A percentile compares a stretch with the other conserved stretches of the same genome.
These are phyloP conservation scores for Hydriomena furcata DNA, from an alignment of 2,888 invertebrate genomes.

Conservation along the genomic window DNA sequence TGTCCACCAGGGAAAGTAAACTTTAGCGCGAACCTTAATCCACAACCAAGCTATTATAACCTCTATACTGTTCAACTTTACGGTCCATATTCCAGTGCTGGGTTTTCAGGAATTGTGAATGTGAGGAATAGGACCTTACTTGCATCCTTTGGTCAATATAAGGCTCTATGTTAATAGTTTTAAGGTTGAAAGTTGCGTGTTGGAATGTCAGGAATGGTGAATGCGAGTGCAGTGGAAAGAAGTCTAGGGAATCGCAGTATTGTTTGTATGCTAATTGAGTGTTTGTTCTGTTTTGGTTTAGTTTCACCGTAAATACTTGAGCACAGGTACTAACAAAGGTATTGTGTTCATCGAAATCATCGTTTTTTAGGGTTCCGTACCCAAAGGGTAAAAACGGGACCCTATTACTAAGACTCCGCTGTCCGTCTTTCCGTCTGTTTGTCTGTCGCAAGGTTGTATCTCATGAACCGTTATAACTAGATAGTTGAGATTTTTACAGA, in stretches of 20 bases:
- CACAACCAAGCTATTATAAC: slow-evolving; percentile 14
- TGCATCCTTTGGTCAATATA: not conserved
- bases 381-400: no score
- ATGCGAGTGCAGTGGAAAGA: slow-evolving; percentile 13
- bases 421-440: no score
- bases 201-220: slow-evolving; percentile 13
- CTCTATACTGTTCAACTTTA: slow-evolving; percentile 14
- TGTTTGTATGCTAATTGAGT: slow-evolving; percentile 23
- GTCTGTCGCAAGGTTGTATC: no score
- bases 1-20: slow-evolving; percentile 77
- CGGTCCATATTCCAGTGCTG: slow-evolving; percentile 12
- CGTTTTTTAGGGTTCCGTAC: no score
- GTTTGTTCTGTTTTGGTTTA: slow-evolving; percentile 20
- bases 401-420: no score
- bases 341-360: no score
- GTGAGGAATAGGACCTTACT: slow-evolving; percentile 11
- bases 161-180: not conserved
- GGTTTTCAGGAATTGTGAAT: slow-evolving; percentile 23
- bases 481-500: no score
- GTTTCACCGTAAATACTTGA: slow-evolving; percentile 15
- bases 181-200: slow-evolving; percentile 3
- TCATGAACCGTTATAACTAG: no score
- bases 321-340: no score
- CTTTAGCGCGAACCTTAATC: slow-evolving; percentile 51
- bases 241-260: slow-evolving; percentile 23